phyloP scores from a whole-genome alignment of 2,888 invertebrate species.

The Eurytoma californica region DNA sequence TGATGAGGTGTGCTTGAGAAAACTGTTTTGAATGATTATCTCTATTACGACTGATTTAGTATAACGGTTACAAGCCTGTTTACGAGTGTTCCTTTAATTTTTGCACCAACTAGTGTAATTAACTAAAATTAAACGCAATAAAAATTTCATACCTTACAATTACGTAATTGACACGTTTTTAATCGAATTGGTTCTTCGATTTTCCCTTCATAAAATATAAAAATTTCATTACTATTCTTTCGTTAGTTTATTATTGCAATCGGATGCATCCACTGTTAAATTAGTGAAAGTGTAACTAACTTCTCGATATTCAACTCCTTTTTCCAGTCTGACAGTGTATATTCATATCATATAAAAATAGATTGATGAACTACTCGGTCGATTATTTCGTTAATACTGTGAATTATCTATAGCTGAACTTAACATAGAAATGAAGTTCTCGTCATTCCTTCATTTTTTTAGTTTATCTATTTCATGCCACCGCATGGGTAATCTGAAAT shows the following conservation, averaged over 20 bases:
- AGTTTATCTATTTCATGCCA: neutral
- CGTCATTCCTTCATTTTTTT: constrained; percentile 18
- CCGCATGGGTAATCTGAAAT: neutral
- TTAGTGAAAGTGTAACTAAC: too few relatives aligned
- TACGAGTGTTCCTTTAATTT: neutral
- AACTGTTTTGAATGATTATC: neutral
- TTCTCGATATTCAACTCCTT: neutral
- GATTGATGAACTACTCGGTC: constrained; percentile 17
- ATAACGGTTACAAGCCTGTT: constrained; percentile 19
- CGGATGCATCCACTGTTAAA: too few relatives aligned
- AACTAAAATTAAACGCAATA: too few relatives aligned
- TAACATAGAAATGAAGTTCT: neutral
- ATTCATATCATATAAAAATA: neutral
- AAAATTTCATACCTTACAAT: too few relatives aligned
- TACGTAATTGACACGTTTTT: too few relatives aligned
- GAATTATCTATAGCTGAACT: neutral
- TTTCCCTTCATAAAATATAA: too few relatives aligned
- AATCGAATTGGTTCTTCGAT: too few relatives aligned
- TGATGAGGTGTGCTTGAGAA: constrained; percentile 15
- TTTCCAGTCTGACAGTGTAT: neutral
- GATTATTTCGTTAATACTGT: constrained; percentile 28
- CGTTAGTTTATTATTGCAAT: too few relatives aligned
- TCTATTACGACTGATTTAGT: constrained; percentile 6
- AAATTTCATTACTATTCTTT: too few relatives aligned
- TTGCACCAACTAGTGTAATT: too few relatives aligned